Percentiles rank a stretch among this genome's conserved stretches.
Evolutionary conservation across 2,113 vertebrate species (phyloP).

Genomic region (Peromyscus polionotus): DNA sequence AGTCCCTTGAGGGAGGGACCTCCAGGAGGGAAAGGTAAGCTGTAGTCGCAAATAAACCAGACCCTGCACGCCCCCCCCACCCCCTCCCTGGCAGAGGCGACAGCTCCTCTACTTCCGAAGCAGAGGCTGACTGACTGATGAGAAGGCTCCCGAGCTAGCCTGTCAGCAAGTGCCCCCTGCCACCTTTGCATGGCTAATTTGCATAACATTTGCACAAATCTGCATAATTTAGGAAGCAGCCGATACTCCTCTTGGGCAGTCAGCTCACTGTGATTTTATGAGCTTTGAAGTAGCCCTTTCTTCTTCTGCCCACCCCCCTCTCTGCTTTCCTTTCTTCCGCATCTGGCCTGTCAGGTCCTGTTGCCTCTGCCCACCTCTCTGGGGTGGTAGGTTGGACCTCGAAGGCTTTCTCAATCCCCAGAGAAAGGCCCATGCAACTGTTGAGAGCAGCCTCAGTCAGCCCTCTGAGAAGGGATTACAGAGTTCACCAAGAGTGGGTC

Average conservation of each 20-base stretch:
- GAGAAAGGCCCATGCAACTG: background rate
- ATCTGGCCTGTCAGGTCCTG: conserved; percentile 56
- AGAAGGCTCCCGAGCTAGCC: conserved; percentile 70
- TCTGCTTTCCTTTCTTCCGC: conserved; percentile 1
- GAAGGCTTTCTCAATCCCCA: background rate
- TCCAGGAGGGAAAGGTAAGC: background rate
- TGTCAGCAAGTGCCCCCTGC: conserved; percentile 78
- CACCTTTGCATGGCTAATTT: conserved; percentile 71
- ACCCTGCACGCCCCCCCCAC: background rate
- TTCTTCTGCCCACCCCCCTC: conserved; percentile 40
- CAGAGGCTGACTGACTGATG: conserved; percentile 59
- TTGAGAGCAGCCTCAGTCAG: background rate
- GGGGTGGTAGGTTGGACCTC: background rate
- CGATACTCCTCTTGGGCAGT: conserved; percentile 65
- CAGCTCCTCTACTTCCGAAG: conserved; percentile 8
- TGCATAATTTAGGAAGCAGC: conserved; percentile 82
- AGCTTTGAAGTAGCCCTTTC: conserved; percentile 78
- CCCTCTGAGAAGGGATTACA: background rate
- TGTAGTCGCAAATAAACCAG: background rate
- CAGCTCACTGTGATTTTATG: conserved; percentile 76
- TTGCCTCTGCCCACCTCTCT: background rate
- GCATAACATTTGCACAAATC: conserved; percentile 81
- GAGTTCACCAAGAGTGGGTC: background rate
- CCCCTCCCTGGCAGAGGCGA: background rate
- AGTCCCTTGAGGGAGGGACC: background rate